These are phyloP conservation scores for Sebastiscus albofasciatus DNA, from an alignment of 2,797 vertebrate genomes.

Conservation along the genomic window DNA sequence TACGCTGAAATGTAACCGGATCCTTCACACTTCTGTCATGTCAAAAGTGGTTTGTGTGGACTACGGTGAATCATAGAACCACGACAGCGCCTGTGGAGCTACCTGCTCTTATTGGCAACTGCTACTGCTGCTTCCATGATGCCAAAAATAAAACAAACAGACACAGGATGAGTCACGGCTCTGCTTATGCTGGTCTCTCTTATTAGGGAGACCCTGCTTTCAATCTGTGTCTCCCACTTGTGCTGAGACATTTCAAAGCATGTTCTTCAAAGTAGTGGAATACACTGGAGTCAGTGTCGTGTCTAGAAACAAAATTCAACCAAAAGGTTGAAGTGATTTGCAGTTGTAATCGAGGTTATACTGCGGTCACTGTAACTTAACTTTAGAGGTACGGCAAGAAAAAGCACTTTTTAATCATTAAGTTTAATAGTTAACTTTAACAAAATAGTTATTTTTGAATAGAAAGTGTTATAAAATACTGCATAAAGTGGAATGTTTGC, in stretches of 20 bases:
- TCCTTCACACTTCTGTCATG: background rate
- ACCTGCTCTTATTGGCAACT: slow-evolving; percentile 36
- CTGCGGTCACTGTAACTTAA: background rate
- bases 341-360: background rate
- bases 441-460: background rate
- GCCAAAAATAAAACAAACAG: slow-evolving; percentile 63
- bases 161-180: slow-evolving; percentile 51
- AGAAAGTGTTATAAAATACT: background rate
- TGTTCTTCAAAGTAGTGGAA: background rate
- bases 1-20: background rate
- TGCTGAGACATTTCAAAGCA: slow-evolving; percentile 12
- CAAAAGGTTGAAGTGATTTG: background rate
- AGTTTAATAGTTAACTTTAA: background rate
- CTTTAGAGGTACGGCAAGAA: background rate
- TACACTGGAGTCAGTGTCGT: background rate
- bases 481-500: background rate
- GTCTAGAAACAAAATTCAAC: background rate
- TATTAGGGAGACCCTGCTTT: slow-evolving; percentile 49
- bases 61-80: slow-evolving; percentile 15
- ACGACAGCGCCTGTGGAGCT: slow-evolving; percentile 8
- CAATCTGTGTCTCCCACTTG: slow-evolving; percentile 32
- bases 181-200: slow-evolving; percentile 36
- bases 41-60: background rate
- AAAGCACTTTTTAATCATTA: background rate
- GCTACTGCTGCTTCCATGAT: slow-evolving; percentile 1